These are phyloP conservation scores for Rousettus madagascariensis DNA, from an alignment of 2,797 vertebrate species.

Conservation along the genomic window DNA sequence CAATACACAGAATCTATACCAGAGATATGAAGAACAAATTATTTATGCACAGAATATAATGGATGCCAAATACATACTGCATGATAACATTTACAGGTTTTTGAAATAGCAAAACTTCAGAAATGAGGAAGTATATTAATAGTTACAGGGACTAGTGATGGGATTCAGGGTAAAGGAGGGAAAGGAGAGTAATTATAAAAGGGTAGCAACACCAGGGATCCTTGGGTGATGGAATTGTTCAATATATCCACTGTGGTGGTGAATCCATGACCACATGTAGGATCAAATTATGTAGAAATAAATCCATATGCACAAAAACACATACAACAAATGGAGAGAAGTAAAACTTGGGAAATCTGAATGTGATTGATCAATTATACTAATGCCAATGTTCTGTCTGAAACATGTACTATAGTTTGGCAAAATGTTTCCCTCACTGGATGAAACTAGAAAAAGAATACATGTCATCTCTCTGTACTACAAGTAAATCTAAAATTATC, in stretches of 20 bases:
- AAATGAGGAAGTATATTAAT: neutral
- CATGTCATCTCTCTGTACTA: neutral
- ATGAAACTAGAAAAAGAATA: neutral
- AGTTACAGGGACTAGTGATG: neutral
- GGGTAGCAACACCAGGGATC: too few species aligned
- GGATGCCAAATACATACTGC: neutral
- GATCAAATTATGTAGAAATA: neutral
- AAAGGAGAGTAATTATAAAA: neutral
- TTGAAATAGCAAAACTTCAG: neutral
- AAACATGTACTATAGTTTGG: neutral
- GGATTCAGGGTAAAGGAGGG: rapidly evolving
- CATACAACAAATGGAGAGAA: neutral
- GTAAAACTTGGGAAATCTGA: neutral
- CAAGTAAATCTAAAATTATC: neutral
- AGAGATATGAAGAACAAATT: neutral
- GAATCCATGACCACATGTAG: neutral
- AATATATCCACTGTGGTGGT: rapidly evolving
- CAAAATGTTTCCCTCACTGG: neutral
- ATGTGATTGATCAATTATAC: neutral
- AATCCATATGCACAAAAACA: neutral
- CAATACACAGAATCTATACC: neutral
- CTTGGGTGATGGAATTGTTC: neutral
- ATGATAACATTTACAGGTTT: neutral
- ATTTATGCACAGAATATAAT: too few species aligned
- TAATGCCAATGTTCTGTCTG: neutral